Percentiles rank a stretch among this genome's conserved stretches.
Conservation (phyloP, 2,797 vertebrate genomes). For the Gastrophryne carolinensis region DNA sequence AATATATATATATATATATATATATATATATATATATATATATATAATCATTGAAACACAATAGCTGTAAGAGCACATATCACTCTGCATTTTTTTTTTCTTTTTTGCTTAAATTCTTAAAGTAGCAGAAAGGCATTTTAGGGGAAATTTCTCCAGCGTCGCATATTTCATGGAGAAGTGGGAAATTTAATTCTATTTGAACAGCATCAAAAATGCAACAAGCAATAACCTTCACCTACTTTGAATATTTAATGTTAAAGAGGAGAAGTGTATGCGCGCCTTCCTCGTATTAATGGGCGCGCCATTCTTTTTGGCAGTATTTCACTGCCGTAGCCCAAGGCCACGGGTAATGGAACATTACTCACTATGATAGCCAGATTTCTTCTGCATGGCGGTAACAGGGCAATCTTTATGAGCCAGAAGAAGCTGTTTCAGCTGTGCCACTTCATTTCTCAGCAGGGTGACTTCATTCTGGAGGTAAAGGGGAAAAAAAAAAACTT, state of each 20-base stretch:
- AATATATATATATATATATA: no score
- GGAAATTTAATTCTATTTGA: constrained; percentile 26
- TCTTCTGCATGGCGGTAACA: constrained; percentile 99
- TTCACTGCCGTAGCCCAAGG: constrained; percentile 73
- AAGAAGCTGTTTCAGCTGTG: constrained; percentile 99
- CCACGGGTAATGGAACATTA: constrained; percentile 89
- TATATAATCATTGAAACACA: no score
- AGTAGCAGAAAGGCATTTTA: no score
- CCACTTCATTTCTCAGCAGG: constrained; percentile 98
- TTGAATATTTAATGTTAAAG: constrained; percentile 59
- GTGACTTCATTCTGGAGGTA: constrained; percentile 93
- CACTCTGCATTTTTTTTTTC: no score
- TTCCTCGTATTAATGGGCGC: constrained; percentile 60
- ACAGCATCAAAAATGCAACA: constrained; percentile 41
- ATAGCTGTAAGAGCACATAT: no score
- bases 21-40: no score
- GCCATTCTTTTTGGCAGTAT: constrained; percentile 71
- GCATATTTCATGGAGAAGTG: constrained; percentile 8
- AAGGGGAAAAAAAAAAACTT: constrained; percentile 73
- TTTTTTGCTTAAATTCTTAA: no score
- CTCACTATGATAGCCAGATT: constrained; percentile 99
- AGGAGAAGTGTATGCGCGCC: constrained; percentile 54
- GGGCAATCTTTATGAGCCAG: constrained; percentile 99
- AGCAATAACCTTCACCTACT: constrained; percentile 55
- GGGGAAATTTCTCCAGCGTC: no score